Conservation (phyloP, 1,140 invertebrate species). For the Drosophila nikananu region DNA sequence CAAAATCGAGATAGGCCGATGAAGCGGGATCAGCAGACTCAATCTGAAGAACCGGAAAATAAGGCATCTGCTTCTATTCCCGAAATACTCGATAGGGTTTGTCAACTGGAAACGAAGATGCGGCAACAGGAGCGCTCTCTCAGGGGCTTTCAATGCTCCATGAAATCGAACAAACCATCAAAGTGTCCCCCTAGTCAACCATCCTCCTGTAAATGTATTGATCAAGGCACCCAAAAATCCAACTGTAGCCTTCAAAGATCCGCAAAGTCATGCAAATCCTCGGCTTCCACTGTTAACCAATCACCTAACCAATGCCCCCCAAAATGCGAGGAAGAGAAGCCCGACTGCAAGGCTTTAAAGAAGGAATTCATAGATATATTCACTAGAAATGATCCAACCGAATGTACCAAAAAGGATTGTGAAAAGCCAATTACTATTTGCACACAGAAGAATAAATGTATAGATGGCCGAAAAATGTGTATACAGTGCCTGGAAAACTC, state of each 20-base stretch:
- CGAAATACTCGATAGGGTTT: slow-evolving; percentile 11
- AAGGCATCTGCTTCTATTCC: neutral
- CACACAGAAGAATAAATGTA: neutral
- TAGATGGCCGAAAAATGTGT: neutral
- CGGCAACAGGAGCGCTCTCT: slow-evolving; percentile 11
- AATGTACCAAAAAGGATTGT: neutral
- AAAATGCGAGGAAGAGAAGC: neutral
- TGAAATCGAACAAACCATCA: neutral
- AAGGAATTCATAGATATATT: slow-evolving; percentile 37
- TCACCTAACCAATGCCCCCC: neutral
- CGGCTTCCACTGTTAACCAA: neutral
- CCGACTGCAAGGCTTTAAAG: neutral
- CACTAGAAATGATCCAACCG: neutral
- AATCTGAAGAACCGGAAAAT: neutral
- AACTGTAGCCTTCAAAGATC: neutral
- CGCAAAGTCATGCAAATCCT: neutral
- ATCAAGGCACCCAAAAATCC: neutral
- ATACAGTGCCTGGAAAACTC: neutral
- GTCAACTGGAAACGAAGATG: slow-evolving; percentile 10
- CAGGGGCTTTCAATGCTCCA: slow-evolving; percentile 5
- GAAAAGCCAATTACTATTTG: neutral
- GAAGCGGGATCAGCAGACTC: neutral
- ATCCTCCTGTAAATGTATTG: neutral
- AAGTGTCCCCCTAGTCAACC: neutral
- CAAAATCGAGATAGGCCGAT: too few relatives aligned